phyloP scores from a whole-genome alignment of 1,140 invertebrate genomes.

The Pomphorhynchus laevis region DNA sequence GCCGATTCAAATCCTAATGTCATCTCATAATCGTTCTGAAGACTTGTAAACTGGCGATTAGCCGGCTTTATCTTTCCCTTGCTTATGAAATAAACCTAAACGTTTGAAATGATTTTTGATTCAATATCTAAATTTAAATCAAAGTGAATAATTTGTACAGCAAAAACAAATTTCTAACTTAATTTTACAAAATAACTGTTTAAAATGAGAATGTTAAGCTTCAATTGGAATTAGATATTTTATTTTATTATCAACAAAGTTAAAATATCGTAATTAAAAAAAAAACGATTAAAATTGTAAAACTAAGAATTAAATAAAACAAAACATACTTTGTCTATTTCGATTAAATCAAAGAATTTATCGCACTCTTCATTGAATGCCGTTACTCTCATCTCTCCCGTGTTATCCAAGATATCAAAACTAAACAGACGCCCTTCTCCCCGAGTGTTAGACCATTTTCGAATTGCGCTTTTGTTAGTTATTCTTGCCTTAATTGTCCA shows the following conservation, averaged over 20 bases:
- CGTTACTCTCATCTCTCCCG: conserved; percentile 65
- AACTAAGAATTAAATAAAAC: background rate
- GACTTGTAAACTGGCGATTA: conserved; percentile 44
- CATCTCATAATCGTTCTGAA: conserved; percentile 84
- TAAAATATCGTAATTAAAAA: background rate
- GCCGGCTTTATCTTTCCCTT: conserved; percentile 44
- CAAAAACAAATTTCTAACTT: conserved; percentile 13
- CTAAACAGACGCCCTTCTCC: conserved; percentile 72
- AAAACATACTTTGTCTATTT: conserved; percentile 27
- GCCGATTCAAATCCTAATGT: conserved; percentile 39
- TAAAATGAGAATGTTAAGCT: background rate
- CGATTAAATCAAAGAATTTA: conserved; percentile 50
- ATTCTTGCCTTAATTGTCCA: conserved; percentile 69
- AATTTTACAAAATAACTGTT: conserved; percentile 1
- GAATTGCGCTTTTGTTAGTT: conserved; percentile 38
- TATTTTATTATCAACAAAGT: background rate
- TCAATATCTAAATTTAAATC: no score
- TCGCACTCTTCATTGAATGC: conserved; percentile 58
- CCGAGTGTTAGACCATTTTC: conserved; percentile 50
- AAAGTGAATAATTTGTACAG: no score
- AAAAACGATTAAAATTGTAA: background rate
- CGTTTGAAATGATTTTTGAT: conserved; percentile 21
- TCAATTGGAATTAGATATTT: background rate
- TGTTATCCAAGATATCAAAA: conserved; percentile 59
- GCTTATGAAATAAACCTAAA: conserved; percentile 45